Evolutionary conservation across 1,140 invertebrate genomes (phyloP), one percentile per base, ranked within the genome.

Genomic region (Drosophila ironensis): DNA sequence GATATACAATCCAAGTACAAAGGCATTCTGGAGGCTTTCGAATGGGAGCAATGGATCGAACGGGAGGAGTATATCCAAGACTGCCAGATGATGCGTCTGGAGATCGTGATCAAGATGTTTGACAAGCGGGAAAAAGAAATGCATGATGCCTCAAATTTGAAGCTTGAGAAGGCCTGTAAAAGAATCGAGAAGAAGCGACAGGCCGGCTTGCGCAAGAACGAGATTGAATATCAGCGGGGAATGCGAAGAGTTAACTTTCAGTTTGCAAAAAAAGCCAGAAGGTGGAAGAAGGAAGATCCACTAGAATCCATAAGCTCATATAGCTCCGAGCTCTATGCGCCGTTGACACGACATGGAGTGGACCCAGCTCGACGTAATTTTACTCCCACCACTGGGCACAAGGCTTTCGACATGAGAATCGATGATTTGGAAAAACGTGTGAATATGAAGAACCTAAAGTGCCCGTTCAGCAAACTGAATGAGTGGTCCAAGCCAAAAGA

Each of bases 31-130:
- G 80, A 90, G 28, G 88, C 89, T 4, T 88, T 90, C 4, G 89
- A 90, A 40, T 90, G 89, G 89, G 89, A 90, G 51, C 61, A 81
- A 2, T 90, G 89, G 88, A 57, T 90, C 3, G 71, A 87, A 28
- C 69, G 89, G 0, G 89, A 90, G 38, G 88, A 90, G 90, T 92
- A 92, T 69, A 93, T 94, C 64, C 91, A 93, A 73, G 91, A 91
- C 28, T 91, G 93, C 47, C 92, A 93, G 76, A 90, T 92, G 63
- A 76, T 92, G 40, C 89, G 92, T 9, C 76, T 93, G 41, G 86
- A 93, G 52, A 81, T 93, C n/a, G 90, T 92, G 3, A 88, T 91
- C 41, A 82, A 92, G 28, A 88, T 90, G 75, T 87, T 90, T 5
- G 72, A 88, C 38, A 77, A 77, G 37, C 67, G 89, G 0, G 89